Conservation (phyloP, 2,888 invertebrate genomes). For the Morpho helenor region DNA sequence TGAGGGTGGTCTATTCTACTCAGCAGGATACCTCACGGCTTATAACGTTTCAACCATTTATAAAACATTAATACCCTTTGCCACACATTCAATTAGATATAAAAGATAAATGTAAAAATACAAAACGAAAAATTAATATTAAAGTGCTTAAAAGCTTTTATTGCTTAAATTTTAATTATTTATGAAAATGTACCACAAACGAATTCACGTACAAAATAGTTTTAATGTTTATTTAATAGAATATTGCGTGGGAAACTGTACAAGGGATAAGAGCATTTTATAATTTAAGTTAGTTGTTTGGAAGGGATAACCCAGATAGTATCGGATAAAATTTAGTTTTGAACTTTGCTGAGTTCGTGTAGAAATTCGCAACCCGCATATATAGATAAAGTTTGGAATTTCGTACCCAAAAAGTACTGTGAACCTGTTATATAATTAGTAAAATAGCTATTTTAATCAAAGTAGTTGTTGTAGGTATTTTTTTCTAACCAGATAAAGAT, state of each 20-base stretch:
- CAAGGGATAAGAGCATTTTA: conserved; percentile 52
- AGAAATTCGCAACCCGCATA: conserved; percentile 34
- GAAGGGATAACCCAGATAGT: conserved; percentile 49
- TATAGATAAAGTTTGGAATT: conserved; percentile 33
- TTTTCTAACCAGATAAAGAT: neutral
- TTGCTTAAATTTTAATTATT: too few species aligned
- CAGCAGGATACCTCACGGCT: too few species aligned
- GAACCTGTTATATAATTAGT: conserved; percentile 1
- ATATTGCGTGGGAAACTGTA: conserved; percentile 3
- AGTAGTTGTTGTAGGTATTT: too few species aligned
- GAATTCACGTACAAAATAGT: neutral
- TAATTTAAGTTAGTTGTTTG: conserved; percentile 57
- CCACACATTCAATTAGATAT: too few species aligned
- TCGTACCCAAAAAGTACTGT: conserved; percentile 28
- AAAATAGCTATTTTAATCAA: neutral
- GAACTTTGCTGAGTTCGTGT: conserved; percentile 36
- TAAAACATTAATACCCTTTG: too few species aligned
- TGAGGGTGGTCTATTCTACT: too few species aligned
- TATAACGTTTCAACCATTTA: too few species aligned
- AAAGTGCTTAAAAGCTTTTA: too few species aligned
- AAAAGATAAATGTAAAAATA: too few species aligned
- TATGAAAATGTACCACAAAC: neutral
- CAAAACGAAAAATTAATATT: too few species aligned
- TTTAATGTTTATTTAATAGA: neutral
- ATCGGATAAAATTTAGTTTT: conserved; percentile 49